These are phyloP conservation scores for Heliopora coerulea DNA, from an alignment of 92 coral and sea anemone species.

Conservation along the genomic window DNA sequence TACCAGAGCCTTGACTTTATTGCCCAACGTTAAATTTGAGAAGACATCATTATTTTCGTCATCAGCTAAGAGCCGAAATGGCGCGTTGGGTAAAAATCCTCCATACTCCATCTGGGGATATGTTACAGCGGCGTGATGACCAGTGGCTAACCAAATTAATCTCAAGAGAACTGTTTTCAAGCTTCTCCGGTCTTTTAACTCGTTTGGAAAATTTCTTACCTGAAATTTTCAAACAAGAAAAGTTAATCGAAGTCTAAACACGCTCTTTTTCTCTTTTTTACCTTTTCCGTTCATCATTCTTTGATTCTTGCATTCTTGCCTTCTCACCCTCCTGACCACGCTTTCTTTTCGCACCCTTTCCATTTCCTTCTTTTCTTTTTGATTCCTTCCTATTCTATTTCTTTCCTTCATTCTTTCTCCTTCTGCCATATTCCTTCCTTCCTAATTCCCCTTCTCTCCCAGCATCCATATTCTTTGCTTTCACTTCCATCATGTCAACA, in stretches of 20 bases:
- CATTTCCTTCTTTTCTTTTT: neutral
- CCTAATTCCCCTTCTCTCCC: no score
- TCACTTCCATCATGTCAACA: no score
- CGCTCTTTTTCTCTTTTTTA: neutral
- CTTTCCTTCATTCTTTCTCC: no score
- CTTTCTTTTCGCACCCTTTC: neutral
- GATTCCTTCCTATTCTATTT: no score
- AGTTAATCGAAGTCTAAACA: neutral
- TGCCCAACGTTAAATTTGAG: constrained; percentile 91
- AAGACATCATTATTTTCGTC: constrained; percentile 62
- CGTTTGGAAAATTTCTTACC: constrained; percentile 81
- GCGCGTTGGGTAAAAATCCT: constrained; percentile 95
- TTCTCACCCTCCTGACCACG: no score
- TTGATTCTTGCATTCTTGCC: no score
- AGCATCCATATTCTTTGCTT: no score
- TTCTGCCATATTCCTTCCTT: no score
- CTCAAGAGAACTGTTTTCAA: constrained; percentile 61
- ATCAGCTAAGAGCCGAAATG: constrained; percentile 84
- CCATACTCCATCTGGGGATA: constrained; percentile 88
- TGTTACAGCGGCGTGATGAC: constrained; percentile 87
- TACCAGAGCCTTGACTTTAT: constrained; percentile 95
- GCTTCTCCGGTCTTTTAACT: constrained; percentile 45
- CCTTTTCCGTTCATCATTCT: no score
- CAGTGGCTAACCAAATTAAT: constrained; percentile 82
- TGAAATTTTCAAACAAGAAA: constrained; percentile 6